phyloP scores from a whole-genome alignment of 1,140 invertebrate genomes.

The Leptonema lineaticorne region DNA sequence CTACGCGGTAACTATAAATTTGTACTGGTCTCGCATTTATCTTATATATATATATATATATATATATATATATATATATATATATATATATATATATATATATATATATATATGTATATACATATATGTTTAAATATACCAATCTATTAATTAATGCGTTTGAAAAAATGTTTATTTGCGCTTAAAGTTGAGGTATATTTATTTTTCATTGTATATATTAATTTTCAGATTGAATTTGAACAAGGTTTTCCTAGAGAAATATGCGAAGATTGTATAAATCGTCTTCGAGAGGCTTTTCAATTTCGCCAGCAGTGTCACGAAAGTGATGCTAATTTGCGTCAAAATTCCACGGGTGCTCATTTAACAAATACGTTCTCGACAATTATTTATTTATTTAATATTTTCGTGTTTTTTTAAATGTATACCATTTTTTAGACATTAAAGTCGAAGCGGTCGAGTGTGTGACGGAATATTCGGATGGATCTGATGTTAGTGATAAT shows the following conservation, averaged over 20 bases:
- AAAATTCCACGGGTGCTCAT: not conserved
- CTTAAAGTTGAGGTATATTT: too few species aligned
- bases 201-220: too few species aligned
- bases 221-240: not conserved
- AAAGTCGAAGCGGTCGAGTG: not conserved
- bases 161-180: too few species aligned
- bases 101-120: too few species aligned
- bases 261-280: not conserved
- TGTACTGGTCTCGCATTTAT: too few species aligned
- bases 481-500: not conserved
- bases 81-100: too few species aligned
- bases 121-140: too few species aligned
- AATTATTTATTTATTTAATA: not conserved
- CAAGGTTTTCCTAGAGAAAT: slow-evolving; percentile 9
- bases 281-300: slow-evolving; percentile 2
- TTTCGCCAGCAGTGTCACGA: slow-evolving; percentile 21
- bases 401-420: not conserved
- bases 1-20: too few species aligned
- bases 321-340: slow-evolving; percentile 11
- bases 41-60: too few species aligned
- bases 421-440: not conserved
- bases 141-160: too few species aligned
- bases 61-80: too few species aligned
- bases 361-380: not conserved
- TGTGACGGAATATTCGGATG: not conserved